Evolutionary conservation across 2,888 invertebrate species (phyloP).

Genomic region (Seira ritae): DNA sequence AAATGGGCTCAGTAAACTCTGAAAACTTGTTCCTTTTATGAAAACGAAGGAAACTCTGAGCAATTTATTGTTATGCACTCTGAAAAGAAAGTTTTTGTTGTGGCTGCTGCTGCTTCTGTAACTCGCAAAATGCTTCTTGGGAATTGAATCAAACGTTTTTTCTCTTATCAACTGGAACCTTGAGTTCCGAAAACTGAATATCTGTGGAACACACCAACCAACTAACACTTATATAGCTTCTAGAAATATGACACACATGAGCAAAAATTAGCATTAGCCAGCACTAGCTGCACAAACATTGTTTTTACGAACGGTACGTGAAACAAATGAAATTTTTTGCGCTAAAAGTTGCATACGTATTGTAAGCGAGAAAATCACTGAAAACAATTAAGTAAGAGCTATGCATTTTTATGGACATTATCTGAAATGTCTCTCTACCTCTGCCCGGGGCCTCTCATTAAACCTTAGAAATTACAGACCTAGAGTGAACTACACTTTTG

Average conservation of each 20-base stretch:
- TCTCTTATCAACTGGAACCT: not conserved
- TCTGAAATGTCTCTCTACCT: no score
- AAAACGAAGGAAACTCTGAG: not conserved
- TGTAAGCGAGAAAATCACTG: not conserved
- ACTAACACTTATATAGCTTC: not conserved
- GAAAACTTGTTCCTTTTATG: not conserved
- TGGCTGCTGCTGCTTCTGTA: not conserved
- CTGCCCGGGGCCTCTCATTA: not conserved
- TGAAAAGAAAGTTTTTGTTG: not conserved
- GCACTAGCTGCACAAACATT: slow-evolving; percentile 1
- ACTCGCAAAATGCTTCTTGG: no score
- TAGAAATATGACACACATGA: not conserved
- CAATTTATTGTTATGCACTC: not conserved
- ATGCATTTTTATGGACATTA: no score
- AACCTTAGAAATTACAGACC: not conserved
- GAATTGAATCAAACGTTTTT: not conserved
- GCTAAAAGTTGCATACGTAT: not conserved
- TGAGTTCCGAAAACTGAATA: not conserved
- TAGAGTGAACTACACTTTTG: not conserved
- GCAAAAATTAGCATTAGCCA: not conserved
- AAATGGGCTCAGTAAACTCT: not conserved
- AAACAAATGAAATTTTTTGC: not conserved
- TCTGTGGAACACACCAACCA: no score
- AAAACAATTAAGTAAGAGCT: not conserved
- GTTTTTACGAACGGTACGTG: not conserved